Evolutionary conservation across 2,113 vertebrate genomes (phyloP).

Genomic region (Tetrao urogallus): DNA sequence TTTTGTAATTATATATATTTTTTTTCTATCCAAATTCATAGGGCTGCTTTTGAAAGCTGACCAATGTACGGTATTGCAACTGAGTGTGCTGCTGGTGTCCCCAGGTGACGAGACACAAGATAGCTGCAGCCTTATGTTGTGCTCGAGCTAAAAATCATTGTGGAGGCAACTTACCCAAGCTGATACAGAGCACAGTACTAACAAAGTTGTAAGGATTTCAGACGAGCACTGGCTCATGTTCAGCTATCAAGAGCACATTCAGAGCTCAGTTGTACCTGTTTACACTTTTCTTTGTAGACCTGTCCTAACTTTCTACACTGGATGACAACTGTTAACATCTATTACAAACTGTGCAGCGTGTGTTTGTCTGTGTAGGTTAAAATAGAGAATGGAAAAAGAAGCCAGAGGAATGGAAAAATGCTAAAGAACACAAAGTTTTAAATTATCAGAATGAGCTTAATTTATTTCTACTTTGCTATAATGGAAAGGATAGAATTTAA

Average conservation of each 20-base stretch:
- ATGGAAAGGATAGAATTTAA: not conserved
- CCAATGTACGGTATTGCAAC: not conserved
- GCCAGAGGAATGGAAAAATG: conserved; percentile 33
- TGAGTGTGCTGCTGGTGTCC: not conserved
- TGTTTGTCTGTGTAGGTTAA: not conserved
- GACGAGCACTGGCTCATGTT: not conserved
- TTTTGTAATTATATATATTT: not conserved
- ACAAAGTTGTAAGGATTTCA: not conserved
- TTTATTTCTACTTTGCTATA: not conserved
- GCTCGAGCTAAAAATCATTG: not conserved
- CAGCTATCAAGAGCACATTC: not conserved
- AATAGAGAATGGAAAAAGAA: conserved; percentile 13
- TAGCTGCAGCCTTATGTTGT: not conserved
- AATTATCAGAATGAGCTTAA: conserved; percentile 3
- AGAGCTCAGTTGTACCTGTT: not conserved
- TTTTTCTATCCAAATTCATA: not conserved
- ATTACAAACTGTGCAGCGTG: not conserved
- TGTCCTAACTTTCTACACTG: not conserved
- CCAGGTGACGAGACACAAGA: not conserved
- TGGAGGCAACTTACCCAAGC: not conserved
- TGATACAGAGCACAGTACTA: not conserved
- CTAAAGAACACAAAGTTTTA: conserved; percentile 1
- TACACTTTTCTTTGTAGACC: not conserved
- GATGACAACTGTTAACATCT: not conserved
- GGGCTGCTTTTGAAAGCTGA: not conserved